A percentile compares a stretch with the other conserved stretches of the same genome.
phyloP scores from a whole-genome alignment of 1,140 invertebrate species.

The Drosophila murphyi region DNA sequence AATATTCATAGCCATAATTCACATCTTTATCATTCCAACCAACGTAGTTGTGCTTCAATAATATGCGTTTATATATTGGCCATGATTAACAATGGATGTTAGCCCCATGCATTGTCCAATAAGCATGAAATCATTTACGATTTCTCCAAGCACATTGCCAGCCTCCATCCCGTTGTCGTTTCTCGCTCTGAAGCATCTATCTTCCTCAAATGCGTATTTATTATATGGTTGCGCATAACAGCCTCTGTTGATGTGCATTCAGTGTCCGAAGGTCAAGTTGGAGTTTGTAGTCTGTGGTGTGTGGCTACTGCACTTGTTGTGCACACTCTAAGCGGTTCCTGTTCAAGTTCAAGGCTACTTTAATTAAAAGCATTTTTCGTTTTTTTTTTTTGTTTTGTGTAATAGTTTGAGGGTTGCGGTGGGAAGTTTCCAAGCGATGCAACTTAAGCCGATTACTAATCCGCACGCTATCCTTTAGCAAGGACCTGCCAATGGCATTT shows the following conservation, averaged over 20 bases:
- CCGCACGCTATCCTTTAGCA: constrained; percentile 6
- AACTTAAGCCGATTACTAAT: constrained; percentile 75
- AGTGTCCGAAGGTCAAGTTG: constrained; percentile 49
- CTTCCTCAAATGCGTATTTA: constrained; percentile 60
- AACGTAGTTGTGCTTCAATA: background rate
- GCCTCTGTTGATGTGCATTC: constrained; percentile 49
- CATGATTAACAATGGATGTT: background rate
- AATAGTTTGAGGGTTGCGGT: constrained; percentile 21
- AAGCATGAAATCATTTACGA: background rate
- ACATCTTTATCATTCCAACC: background rate
- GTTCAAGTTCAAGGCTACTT: constrained; percentile 31
- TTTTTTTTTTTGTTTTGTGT: background rate
- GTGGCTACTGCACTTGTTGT: constrained; percentile 4
- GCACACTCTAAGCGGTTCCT: constrained; percentile 9
- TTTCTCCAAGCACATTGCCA: constrained; percentile 1
- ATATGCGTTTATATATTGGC: background rate
- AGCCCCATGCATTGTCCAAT: background rate
- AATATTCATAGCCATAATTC: no score
- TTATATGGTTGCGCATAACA: constrained; percentile 49
- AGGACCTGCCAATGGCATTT: constrained; percentile 10
- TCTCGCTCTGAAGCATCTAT: constrained; percentile 10
- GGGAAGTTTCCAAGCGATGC: constrained; percentile 44
- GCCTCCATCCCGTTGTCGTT: background rate
- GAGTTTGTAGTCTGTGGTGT: background rate
- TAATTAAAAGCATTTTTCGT: constrained; percentile 6